Percentiles rank a stretch among this genome's conserved stretches.
phyloP scores from a whole-genome alignment of 2,113 vertebrate species.

The Antennarius striatus region DNA sequence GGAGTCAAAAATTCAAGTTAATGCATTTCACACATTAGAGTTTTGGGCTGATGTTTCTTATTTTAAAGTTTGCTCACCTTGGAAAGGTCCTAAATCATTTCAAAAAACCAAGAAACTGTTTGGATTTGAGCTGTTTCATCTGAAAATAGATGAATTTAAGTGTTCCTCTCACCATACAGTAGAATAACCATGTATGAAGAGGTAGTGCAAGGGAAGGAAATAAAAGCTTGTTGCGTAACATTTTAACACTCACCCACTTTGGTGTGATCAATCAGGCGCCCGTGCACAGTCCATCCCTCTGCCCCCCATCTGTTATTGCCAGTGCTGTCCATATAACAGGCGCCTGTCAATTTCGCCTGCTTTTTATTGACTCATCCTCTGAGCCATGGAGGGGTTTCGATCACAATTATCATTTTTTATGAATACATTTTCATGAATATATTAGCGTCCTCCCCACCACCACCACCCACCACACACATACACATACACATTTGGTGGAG shows the following conservation, averaged over 20 bases:
- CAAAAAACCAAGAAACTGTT: background rate
- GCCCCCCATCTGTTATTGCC: constrained; percentile 77
- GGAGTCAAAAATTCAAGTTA: too few relatives aligned
- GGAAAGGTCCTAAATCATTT: too few relatives aligned
- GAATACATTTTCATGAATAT: constrained; percentile 83
- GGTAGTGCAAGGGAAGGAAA: constrained; percentile 36
- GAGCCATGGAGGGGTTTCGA: constrained; percentile 62
- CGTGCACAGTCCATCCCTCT: constrained; percentile 69
- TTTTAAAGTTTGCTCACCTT: too few relatives aligned
- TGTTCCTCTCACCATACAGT: constrained; percentile 8
- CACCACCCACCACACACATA: constrained; percentile 51
- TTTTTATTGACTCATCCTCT: constrained; percentile 80
- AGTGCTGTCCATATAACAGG: constrained; percentile 74
- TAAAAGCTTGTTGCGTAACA: constrained; percentile 69
- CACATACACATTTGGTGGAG: constrained; percentile 73
- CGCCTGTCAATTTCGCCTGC: constrained; percentile 77
- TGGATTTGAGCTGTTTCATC: background rate
- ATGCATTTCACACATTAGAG: too few relatives aligned
- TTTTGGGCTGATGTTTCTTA: too few relatives aligned
- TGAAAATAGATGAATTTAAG: constrained; percentile 28
- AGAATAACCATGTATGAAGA: constrained; percentile 25
- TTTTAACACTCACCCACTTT: constrained; percentile 71
- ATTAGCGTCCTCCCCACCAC: constrained; percentile 66
- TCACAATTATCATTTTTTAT: constrained; percentile 78
- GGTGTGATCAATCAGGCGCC: constrained; percentile 65